phyloP scores from a whole-genome alignment of 2,888 invertebrate genomes.

The Megalurothrips usitatus region DNA sequence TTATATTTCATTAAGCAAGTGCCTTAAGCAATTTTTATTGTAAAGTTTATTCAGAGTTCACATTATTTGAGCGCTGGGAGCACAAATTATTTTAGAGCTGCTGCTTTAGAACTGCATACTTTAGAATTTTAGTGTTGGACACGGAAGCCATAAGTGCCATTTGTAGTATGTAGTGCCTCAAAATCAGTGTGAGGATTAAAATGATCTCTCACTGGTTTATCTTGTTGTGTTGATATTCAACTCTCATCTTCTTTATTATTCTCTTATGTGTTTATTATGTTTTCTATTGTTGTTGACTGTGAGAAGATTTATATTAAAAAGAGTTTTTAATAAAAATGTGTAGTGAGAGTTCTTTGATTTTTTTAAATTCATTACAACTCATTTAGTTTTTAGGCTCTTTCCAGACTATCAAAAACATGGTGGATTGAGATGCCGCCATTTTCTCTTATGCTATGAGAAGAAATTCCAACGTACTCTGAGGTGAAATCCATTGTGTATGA shows the following conservation, averaged over 20 bases:
- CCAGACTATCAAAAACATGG: background rate
- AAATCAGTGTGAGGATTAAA: background rate
- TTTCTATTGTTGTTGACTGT: too few relatives aligned
- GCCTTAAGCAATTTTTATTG: background rate
- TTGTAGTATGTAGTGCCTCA: background rate
- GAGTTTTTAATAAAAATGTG: too few relatives aligned
- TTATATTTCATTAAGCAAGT: background rate
- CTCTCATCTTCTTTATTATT: background rate
- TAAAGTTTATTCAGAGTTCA: background rate
- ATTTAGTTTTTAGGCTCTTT: too few relatives aligned
- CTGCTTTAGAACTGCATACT: background rate
- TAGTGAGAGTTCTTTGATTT: too few relatives aligned
- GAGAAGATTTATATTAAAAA: too few relatives aligned
- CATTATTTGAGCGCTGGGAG: background rate
- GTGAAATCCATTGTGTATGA: background rate
- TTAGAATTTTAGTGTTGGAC: background rate
- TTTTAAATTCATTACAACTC: too few relatives aligned
- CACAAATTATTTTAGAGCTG: background rate
- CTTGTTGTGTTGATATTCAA: background rate
- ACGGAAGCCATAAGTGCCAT: background rate
- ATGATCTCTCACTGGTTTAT: background rate
- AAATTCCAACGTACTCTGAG: background rate
- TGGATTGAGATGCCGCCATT: background rate
- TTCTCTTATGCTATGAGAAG: background rate
- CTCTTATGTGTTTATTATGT: background rate